These are phyloP conservation scores for Acromyrmex heyeri DNA, from an alignment of 1,140 invertebrate species.

Conservation along the genomic window DNA sequence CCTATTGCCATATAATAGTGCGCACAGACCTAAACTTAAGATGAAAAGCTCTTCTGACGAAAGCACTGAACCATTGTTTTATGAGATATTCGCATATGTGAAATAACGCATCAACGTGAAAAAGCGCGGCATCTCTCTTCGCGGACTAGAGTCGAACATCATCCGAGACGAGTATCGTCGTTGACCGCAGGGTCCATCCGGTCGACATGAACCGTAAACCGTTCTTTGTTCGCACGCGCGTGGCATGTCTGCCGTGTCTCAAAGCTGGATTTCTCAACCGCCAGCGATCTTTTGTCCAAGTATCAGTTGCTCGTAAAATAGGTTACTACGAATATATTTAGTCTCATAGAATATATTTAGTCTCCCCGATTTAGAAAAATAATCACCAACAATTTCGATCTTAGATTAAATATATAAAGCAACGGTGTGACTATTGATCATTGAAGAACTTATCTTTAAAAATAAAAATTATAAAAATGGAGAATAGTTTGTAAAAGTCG, in stretches of 20 bases:
- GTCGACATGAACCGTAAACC: conserved; percentile 36
- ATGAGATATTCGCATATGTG: conserved; percentile 75
- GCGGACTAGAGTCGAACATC: conserved; percentile 18
- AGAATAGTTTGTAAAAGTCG: not conserved
- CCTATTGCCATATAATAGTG: conserved; percentile 56
- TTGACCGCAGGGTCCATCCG: conserved; percentile 45
- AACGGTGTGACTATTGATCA: not conserved
- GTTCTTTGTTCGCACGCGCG: conserved; percentile 56
- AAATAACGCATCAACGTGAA: conserved; percentile 68
- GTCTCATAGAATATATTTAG: not conserved
- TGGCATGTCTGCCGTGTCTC: conserved; percentile 11
- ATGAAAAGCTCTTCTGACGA: conserved; percentile 61
- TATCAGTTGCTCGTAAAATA: conserved; percentile 31
- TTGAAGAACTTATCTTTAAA: not conserved
- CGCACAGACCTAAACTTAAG: conserved; percentile 61
- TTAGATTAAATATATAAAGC: not conserved
- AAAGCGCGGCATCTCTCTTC: conserved; percentile 51
- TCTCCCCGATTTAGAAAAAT: not conserved
- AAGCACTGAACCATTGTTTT: conserved; percentile 73
- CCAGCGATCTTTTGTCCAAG: not conserved
- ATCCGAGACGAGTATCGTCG: conserved; percentile 33
- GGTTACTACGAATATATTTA: conserved; percentile 29
- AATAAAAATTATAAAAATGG: not conserved
- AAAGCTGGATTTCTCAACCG: conserved; percentile 41
- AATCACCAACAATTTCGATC: not conserved